Evolutionary conservation across 2,113 vertebrate species (phyloP), one percentile per base, ranked within the genome.

Genomic region (Gymnorhina tibicen): DNA sequence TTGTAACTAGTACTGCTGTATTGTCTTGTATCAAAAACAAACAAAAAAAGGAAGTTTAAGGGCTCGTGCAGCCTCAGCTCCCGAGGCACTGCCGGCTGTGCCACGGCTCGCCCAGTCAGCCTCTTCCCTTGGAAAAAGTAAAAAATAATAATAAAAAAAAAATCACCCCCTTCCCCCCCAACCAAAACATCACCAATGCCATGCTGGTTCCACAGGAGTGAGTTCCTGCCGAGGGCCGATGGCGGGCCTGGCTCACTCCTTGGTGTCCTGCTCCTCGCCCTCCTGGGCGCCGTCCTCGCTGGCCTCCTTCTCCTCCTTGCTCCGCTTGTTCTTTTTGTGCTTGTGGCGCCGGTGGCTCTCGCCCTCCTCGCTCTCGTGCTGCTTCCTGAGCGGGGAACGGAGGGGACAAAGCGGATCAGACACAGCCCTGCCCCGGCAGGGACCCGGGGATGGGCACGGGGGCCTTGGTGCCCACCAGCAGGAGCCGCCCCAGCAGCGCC

Each of bases 281-380:
- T 97, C 97, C 42, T 74, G 90, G 9, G 85, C 59, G 0, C 93
- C 96, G 0, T 98, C 98, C 37, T 98, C 98, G 1, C 93, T 96
- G 35, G 91, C 49, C 73, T 97, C 97, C 87, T 98, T 98, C 76
- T 98, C 98, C 86, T 98, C 98, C 78, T 98, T 98, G 87, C 96
- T 97, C 0, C 98, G 97, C 93, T 98, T 98, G 96, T 97, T 98
- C 95, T 98, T 98, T 95, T 98, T 98, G 97, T 98, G 98, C 94
- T 98, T 98, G 97, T 98, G 98, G 6, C 98, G 97, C 76, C 98
- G 97, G 33, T 98, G 98, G 21, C 96, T 96, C 75, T 98, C 98
- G 1, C 97, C 97, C 85, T 98, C 98, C 85, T 98, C 98, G 14
- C 94, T 97, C 66, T 98, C 98, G 2, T 98, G 98, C 33, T 98